A percentile compares a stretch with the other conserved stretches of the same genome.
Conservation (phyloP, 2,888 invertebrate genomes). For the Agrilus cyanescens region DNA sequence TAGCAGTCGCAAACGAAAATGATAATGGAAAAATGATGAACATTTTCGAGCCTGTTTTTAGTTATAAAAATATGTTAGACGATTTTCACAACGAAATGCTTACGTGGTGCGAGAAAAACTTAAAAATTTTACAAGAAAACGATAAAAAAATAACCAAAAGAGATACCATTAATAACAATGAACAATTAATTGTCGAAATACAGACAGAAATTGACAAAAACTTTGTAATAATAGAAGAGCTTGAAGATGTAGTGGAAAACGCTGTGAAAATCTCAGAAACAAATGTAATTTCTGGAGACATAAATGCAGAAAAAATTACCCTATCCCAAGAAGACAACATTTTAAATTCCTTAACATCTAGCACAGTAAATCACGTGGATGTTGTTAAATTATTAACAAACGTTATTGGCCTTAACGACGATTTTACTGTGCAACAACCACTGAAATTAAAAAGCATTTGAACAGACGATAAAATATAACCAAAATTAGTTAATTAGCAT, state of each 20-base stretch:
- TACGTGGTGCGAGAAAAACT: slow-evolving; percentile 24
- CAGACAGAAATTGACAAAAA: too few species aligned
- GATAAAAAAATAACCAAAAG: slow-evolving; percentile 1
- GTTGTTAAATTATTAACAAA: slow-evolving; percentile 21
- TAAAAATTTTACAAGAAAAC: slow-evolving; percentile 8
- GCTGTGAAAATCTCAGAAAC: slow-evolving; percentile 5
- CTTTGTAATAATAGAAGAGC: slow-evolving; percentile 1
- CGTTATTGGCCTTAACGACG: slow-evolving; percentile 21
- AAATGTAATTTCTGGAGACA: slow-evolving; percentile 16
- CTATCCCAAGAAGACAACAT: slow-evolving; percentile 18
- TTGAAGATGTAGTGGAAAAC: slow-evolving; percentile 8
- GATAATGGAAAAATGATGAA: slow-evolving; percentile 25
- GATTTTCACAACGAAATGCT: slow-evolving; percentile 23
- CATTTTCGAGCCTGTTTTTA: slow-evolving; percentile 23
- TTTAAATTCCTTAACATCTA: slow-evolving; percentile 21
- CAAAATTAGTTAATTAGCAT: slow-evolving; percentile 25
- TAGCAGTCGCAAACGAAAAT: slow-evolving; percentile 35
- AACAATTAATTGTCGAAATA: too few species aligned
- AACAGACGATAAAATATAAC: slow-evolving; percentile 19
- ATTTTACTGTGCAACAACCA: slow-evolving; percentile 18
- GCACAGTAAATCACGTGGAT: slow-evolving; percentile 22
- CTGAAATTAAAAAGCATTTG: slow-evolving; percentile 23
- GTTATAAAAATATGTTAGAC: slow-evolving; percentile 20
- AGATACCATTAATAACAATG: too few species aligned
- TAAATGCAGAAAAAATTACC: slow-evolving; percentile 21